These are phyloP conservation scores for Rhopalosiphum padi DNA, from an alignment of 1,140 invertebrate genomes.

Conservation along the genomic window DNA sequence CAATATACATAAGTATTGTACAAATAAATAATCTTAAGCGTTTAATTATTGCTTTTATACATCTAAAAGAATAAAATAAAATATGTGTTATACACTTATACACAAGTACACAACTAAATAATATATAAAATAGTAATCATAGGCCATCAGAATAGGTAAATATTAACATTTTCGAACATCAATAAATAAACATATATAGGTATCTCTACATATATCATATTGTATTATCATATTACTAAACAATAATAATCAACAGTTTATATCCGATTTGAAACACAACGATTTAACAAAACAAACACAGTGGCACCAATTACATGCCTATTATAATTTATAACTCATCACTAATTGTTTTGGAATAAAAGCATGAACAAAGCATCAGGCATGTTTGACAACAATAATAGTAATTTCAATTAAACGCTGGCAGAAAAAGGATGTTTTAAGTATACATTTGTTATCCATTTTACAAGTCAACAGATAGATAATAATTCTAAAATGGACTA, in stretches of 20 bases:
- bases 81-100: background rate
- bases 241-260: background rate
- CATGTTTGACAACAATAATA: background rate
- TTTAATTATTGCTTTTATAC: constrained; percentile 31
- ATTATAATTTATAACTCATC: background rate
- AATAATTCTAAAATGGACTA: background rate
- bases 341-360: background rate
- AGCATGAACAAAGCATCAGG: background rate
- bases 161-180: background rate
- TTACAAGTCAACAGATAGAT: background rate
- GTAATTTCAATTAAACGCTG: background rate
- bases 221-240: background rate
- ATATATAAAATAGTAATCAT: background rate
- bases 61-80: background rate
- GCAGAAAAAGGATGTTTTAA: background rate
- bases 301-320: background rate
- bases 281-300: constrained; percentile 15
- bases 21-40: constrained; percentile 2
- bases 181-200: background rate
- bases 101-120: background rate
- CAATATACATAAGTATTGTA: background rate
- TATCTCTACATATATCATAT: background rate
- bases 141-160: background rate
- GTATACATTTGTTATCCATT: background rate
- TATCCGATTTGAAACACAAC: background rate